A percentile compares a stretch with the other conserved stretches of the same genome.
These are phyloP conservation scores for Leistus spinibarbis DNA, from an alignment of 2,888 invertebrate species.

Conservation along the genomic window DNA sequence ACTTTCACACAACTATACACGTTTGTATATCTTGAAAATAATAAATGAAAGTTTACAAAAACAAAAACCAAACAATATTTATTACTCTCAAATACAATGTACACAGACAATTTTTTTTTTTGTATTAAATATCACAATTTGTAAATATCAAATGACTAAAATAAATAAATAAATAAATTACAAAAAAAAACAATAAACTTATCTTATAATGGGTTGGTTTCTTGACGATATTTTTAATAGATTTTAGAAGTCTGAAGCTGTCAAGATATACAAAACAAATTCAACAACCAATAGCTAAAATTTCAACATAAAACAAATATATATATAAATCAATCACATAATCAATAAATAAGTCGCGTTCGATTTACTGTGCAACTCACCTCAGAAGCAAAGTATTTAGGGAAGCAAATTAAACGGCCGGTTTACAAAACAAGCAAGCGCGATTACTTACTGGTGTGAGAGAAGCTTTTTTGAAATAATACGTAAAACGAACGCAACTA, in stretches of 20 bases:
- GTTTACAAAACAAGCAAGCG: too few species aligned
- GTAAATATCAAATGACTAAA: slow-evolving; percentile 10
- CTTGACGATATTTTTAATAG: not conserved
- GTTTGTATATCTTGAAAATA: slow-evolving; percentile 28
- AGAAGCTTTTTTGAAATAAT: too few species aligned
- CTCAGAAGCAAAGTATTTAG: too few species aligned
- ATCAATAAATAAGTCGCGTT: not conserved
- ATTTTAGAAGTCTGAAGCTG: not conserved
- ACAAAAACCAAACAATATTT: slow-evolving; percentile 11
- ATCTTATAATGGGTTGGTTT: not conserved
- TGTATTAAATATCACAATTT: slow-evolving; percentile 21
- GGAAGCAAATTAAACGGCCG: too few species aligned
- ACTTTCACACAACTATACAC: not conserved
- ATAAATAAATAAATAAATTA: slow-evolving; percentile 4
- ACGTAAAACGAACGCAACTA: not conserved
- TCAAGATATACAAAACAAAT: slow-evolving; percentile 32
- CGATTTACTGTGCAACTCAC: not conserved
- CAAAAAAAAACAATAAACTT: slow-evolving; percentile 6
- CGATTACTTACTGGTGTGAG: too few species aligned
- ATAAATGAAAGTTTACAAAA: slow-evolving; percentile 10
- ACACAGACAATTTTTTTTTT: not conserved
- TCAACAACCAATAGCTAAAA: slow-evolving; percentile 23
- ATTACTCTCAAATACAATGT: slow-evolving; percentile 7
- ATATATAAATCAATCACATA: not conserved
- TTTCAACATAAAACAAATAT: not conserved